Evolutionary conservation across 1,140 invertebrate species (phyloP), one percentile per base, ranked within the genome.

Genomic region (Ditylenchus dipsaci): DNA sequence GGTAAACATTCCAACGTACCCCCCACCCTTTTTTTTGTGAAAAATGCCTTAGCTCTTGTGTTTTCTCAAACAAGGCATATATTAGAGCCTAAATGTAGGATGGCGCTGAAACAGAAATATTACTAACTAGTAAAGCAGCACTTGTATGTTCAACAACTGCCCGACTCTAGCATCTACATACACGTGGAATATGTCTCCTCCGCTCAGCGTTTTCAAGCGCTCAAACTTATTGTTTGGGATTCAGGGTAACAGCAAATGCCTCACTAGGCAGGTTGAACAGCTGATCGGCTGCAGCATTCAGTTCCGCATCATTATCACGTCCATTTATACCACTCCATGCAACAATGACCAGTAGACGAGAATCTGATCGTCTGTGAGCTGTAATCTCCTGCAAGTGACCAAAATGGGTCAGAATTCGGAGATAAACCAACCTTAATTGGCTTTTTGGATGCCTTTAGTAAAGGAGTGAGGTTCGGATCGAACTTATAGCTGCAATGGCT

Each of bases 101-200:
- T n/a, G n/a, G n/a, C n/a, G n/a, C n/a, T n/a, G n/a, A n/a, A n/a
- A n/a, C n/a, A n/a, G n/a, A n/a, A 60, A 23, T 11, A 59, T n/a
- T 29, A 30, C 27, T 29, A 11, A 59, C 19, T 29, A 30, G 1
- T 26, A 43, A 21, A 11, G 17, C 38, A 65, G 5, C 15, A 42
- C 27, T 49, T 53, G 57, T 65, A 5, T 69, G 71, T 63, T 71
- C 69, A 17, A 71, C 61, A 57, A 71, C 43, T 72, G 70, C 43
- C 23, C 27, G 42, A 60, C 56, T 13, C 69, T 43, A 13, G 68
- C 69, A 23, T 71, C 69, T 30, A 71, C 3, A 45, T 45, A 45
- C n/a, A 61, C 29, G 17, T 45, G 27, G 27, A 33, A 61, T 21
- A 53, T 53, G 23, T 53, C 49, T 19, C 47, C 19, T n/a, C 62